Base-by-base conservation (phyloP, 35 echinoderm and acorn worm species). In the Anneissia japonica region DNA sequence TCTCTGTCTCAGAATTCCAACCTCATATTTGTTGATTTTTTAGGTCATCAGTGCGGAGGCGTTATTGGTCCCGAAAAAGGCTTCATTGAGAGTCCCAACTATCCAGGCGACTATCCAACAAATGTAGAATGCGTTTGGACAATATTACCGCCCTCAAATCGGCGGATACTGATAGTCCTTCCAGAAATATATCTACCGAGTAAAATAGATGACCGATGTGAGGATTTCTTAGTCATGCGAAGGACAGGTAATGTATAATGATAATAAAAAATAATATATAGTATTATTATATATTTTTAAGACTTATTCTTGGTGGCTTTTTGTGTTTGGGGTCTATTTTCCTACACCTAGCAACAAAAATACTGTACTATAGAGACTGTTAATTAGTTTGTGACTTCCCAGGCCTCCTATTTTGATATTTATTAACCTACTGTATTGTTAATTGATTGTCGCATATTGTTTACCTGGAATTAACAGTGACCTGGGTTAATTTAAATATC, bases 81-180 rank as follows among this genome's bases (percentile, higher is more conserved):
- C 2, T 99, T 81, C 64, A 91, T 99, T 30, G 88, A 99, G 81
- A 99, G 92, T 45, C 96, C 96, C 31, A 99, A 99, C 83, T 99
- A 85, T 43, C 96, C 96, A 4, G 96, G 96, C 0, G 84, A 99
- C 28, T 99, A 99, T 80, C 96, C 96, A 0, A 84, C 96, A 7
- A 90, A 93, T 77, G 86, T 85, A 6, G 83, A 99, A 40, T 99
- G 96, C 46, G 83, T 84, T 0, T 99, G 96, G 96, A 72, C 85
- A 3, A 91, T 99, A 16, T 72, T 46, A 46, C 85, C 92, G 36
- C 92, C 92, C 23, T 81, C 73, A 29, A 90, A 92, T 31, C 85
- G 96, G 33, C 87, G 88, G 34, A 88, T 99, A 32, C 83, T 99
- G 40, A 74, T 99, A 19, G 95, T 97, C 10, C 89, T 97, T 7